Evolutionary conservation across 2,113 vertebrate genomes (phyloP).

Genomic region (Anthoscopus minutus): DNA sequence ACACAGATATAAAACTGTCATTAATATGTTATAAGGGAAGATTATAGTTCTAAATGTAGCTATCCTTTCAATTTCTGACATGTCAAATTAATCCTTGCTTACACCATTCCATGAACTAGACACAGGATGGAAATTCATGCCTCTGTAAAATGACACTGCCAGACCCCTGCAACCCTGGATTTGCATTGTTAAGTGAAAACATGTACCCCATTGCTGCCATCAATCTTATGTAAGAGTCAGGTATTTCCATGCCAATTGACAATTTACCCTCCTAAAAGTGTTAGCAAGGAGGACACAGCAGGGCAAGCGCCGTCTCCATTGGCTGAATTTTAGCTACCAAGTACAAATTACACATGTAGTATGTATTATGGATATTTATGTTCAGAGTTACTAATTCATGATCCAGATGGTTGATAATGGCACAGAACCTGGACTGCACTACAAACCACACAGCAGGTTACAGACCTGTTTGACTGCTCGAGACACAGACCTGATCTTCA

Average conservation of each 20-base stretch:
- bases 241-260: neutral
- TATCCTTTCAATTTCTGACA: conserved; percentile 16
- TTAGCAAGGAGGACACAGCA: neutral
- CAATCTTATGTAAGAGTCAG: neutral
- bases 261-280: neutral
- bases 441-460: neutral
- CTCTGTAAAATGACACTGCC: neutral
- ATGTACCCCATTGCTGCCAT: neutral
- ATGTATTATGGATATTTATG: neutral
- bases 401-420: neutral
- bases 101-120: conserved; percentile 21
- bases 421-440: neutral
- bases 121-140: conserved; percentile 11
- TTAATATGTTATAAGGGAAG: conserved; percentile 36
- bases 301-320: neutral
- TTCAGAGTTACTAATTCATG: neutral
- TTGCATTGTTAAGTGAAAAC: neutral
- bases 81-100: conserved; percentile 54
- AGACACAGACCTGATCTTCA: neutral
- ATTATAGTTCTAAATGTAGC: conserved; percentile 39
- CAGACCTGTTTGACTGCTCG: neutral
- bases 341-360: neutral
- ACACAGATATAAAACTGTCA: conserved; percentile 38
- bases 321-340: neutral
- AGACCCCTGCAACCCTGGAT: neutral